Base-by-base conservation (phyloP, 1,140 invertebrate genomes). In the Drosophila kohkoa region DNA sequence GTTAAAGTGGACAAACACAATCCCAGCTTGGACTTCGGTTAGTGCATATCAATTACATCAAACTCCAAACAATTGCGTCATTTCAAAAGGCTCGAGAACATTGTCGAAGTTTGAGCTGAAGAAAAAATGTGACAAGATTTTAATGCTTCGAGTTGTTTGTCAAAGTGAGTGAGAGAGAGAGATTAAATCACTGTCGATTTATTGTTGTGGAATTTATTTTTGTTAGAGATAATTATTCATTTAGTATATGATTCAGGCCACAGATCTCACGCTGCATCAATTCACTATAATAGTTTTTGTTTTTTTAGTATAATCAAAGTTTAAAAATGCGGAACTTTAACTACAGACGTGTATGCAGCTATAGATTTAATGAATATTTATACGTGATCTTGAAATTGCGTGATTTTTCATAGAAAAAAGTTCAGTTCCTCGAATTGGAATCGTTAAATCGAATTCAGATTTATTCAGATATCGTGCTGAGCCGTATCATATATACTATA, bases 1-100 rank as follows among this genome's bases (percentile, higher is more conserved):
- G 78, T 85, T 81, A 81, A 35, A 58, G n/a, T 60, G 16, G 28
- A 66, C 35, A 46, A 25, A 46, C 35, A 46, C 32, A 46, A 70
- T 45, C 43, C 43, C 16, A 60, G 68, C 11, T 16, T 20, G 5
- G 20, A 74, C 15, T 20, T 28, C 57, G 28, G 1, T 11, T 4
- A 45, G 15, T 63, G 67, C 67, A 75, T 75, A 68, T 58, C 30
- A 73, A 73, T 60, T n/a, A 30, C 13, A 25, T n/a, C 10, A 28
- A 48, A 48, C 43, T 15, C 8, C 15, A n/a, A 15, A 8, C 11
- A 57, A 58, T 73, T 73, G 38, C 55, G 45, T 75, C 43, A 75
- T 32, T n/a, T 20, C 5, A 0, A 15, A 11, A 28, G 16, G 2
- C 11, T 46, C 15, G 15, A 41, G 49, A 20, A 35, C n/a, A 20